These are phyloP conservation scores for Agriotes lineatus DNA, from an alignment of 2,888 invertebrate species.

Conservation along the genomic window DNA sequence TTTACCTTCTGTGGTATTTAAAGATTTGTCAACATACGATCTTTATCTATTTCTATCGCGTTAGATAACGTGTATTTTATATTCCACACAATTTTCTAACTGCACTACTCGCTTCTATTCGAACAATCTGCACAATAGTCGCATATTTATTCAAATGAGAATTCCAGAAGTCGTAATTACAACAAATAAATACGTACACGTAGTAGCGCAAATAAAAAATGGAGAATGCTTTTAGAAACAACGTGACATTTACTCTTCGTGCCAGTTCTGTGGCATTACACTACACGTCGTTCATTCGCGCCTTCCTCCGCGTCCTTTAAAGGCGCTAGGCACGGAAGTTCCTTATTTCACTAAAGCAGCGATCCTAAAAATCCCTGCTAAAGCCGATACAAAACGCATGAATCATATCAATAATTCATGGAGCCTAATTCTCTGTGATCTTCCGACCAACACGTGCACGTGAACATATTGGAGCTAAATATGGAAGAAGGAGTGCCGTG, in stretches of 20 bases:
- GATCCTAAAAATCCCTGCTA: neutral
- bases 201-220: neutral
- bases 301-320: neutral
- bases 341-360: neutral
- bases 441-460: constrained; percentile 42
- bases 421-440: constrained; percentile 37
- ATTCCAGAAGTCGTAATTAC: neutral
- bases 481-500: constrained; percentile 42
- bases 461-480: constrained; percentile 42
- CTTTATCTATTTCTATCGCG: too few relatives aligned
- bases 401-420: constrained; percentile 40
- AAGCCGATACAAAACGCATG: constrained; percentile 19
- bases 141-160: neutral
- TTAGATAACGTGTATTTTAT: too few relatives aligned
- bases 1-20: too few relatives aligned
- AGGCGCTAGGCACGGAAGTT: neutral
- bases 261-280: neutral
- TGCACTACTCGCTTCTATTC: too few relatives aligned
- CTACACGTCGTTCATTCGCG: neutral
- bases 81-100: too few relatives aligned
- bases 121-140: too few relatives aligned
- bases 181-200: neutral
- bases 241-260: constrained; percentile 5
- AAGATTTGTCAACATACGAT: too few relatives aligned
- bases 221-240: neutral